A percentile compares a stretch with the other conserved stretches of the same genome.
These are phyloP conservation scores for Melanotus villosus DNA, from an alignment of 2,888 invertebrate genomes.

Conservation along the genomic window DNA sequence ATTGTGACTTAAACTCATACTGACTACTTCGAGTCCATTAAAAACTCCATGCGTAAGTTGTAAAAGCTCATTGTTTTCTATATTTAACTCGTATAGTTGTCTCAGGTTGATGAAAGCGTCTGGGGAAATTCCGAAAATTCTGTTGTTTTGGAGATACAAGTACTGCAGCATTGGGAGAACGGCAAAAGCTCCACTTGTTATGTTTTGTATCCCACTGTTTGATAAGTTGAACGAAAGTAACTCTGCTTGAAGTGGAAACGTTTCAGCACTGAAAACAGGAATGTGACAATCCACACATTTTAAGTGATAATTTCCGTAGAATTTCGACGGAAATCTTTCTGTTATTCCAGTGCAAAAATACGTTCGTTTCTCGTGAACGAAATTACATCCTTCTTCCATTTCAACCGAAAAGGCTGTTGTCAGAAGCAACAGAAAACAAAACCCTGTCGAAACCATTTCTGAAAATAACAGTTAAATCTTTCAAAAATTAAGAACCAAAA, in stretches of 20 bases:
- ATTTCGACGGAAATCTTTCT: slow-evolving; percentile 58
- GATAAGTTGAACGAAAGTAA: slow-evolving; percentile 59
- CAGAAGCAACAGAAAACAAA: background rate
- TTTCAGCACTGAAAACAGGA: slow-evolving; percentile 55
- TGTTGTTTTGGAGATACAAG: slow-evolving; percentile 59
- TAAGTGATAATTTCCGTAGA: slow-evolving; percentile 60
- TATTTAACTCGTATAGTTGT: slow-evolving; percentile 60
- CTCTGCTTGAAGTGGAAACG: slow-evolving; percentile 59
- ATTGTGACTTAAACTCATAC: slow-evolving; percentile 59
- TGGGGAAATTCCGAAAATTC: slow-evolving; percentile 55
- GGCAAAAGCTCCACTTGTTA: slow-evolving; percentile 58
- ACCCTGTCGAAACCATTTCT: slow-evolving; percentile 4
- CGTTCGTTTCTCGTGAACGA: slow-evolving; percentile 49
- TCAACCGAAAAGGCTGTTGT: background rate
- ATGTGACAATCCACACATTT: slow-evolving; percentile 60
- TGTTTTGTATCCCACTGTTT: slow-evolving; percentile 56
- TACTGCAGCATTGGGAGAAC: slow-evolving; percentile 56
- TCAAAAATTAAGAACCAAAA: background rate
- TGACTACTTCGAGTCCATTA: slow-evolving; percentile 57
- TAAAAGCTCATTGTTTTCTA: slow-evolving; percentile 58
- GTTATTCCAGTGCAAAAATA: slow-evolving; percentile 58
- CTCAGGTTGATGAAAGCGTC: slow-evolving; percentile 61
- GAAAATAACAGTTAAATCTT: slow-evolving; percentile 11
- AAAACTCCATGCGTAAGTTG: slow-evolving; percentile 58
- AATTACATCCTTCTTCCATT: slow-evolving; percentile 54